phyloP scores from a whole-genome alignment of 2,113 vertebrate genomes.

The Piprites chloris region DNA sequence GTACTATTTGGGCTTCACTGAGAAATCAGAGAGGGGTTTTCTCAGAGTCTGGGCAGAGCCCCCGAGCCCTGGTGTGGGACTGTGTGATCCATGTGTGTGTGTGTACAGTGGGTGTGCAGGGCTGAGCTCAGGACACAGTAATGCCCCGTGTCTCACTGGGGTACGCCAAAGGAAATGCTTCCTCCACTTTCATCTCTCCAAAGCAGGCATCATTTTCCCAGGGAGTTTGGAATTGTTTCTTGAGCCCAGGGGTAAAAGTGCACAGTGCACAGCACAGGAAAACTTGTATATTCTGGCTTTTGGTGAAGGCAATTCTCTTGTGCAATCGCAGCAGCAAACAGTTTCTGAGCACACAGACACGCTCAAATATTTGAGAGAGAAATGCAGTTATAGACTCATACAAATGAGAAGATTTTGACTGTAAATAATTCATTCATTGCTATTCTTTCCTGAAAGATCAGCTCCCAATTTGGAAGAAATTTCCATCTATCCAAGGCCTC shows the following conservation, averaged over 20 bases:
- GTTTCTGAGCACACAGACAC: neutral
- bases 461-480: neutral
- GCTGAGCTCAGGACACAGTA: rapidly evolving
- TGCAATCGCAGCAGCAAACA: neutral
- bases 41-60: neutral
- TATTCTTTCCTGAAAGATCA: neutral
- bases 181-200: neutral
- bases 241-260: neutral
- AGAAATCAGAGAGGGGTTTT: neutral
- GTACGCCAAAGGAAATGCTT: neutral
- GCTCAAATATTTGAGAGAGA: neutral
- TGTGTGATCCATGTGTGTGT: rapidly evolving
- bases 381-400: neutral
- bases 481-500: neutral
- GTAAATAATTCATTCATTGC: neutral
- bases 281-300: neutral
- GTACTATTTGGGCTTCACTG: too few species aligned
- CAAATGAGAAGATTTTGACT: neutral
- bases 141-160: rapidly evolving
- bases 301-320: rapidly evolving
- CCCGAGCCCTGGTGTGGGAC: rapidly evolving
- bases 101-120: neutral
- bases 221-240: neutral
- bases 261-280: neutral
- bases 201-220: neutral